phyloP scores from a whole-genome alignment of 2,888 invertebrate genomes.

The Oligia strigilis region DNA sequence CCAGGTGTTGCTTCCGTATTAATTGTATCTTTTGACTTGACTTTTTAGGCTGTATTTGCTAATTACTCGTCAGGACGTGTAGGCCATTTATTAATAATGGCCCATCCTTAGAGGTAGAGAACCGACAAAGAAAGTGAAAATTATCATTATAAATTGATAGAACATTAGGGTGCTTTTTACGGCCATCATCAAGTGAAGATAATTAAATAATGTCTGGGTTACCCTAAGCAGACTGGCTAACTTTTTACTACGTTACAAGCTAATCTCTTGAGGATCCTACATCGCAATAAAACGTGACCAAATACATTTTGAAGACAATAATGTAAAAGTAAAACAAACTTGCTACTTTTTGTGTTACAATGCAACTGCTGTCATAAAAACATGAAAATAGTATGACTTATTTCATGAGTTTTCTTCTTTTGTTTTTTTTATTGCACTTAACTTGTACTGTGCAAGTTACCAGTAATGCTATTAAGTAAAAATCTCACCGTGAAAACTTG shows the following conservation, averaged over 20 bases:
- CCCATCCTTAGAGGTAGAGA: not conserved
- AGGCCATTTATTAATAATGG: not conserved
- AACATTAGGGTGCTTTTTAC: not conserved
- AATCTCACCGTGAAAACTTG: too few species aligned
- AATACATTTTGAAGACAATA: not conserved
- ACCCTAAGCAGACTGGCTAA: not conserved
- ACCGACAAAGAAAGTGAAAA: not conserved
- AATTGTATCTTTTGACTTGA: constrained; percentile 5
- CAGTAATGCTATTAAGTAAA: too few species aligned
- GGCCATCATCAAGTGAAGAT: not conserved
- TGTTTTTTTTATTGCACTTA: not conserved
- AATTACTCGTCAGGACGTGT: not conserved
- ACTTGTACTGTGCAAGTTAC: not conserved
- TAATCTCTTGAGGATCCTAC: not conserved
- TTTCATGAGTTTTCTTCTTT: too few species aligned
- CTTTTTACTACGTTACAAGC: not conserved
- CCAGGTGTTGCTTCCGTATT: constrained; percentile 35
- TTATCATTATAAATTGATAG: constrained; percentile 9
- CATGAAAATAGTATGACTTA: too few species aligned
- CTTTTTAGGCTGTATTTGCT: not conserved
- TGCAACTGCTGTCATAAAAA: not conserved
- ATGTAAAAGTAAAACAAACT: not conserved
- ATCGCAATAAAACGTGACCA: too few species aligned
- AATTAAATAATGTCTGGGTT: constrained; percentile 2
- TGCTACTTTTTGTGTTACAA: not conserved